Percentiles rank a stretch among this genome's conserved stretches.
Evolutionary conservation across 2,797 vertebrate species (phyloP).

Genomic region (Gorsachius magnificus): DNA sequence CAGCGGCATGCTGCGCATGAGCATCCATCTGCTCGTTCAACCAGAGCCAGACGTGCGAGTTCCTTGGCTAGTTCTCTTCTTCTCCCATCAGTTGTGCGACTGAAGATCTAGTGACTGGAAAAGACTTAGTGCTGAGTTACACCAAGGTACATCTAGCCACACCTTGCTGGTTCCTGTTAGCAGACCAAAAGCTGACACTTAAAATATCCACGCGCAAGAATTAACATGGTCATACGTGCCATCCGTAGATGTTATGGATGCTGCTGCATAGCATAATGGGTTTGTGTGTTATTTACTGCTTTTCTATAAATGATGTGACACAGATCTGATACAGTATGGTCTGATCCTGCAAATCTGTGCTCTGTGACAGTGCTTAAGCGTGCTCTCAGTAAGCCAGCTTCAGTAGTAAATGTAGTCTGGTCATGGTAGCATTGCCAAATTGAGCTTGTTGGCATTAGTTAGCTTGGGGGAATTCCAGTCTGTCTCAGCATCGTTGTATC

Average conservation of each 20-base stretch:
- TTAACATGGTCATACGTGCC: neutral
- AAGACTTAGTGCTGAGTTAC: neutral
- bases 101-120: neutral
- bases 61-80: neutral
- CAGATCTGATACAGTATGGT: neutral
- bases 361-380: accelerated
- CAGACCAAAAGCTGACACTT: neutral
- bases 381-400: neutral
- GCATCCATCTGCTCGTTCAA: neutral
- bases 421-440: neutral
- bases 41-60: neutral
- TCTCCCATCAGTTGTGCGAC: neutral
- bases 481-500: neutral
- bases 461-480: neutral
- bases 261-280: neutral
- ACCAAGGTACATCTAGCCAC: neutral
- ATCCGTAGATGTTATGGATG: too few species aligned
- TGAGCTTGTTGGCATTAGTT: neutral
- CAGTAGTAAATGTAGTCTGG: neutral
- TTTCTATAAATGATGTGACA: neutral
- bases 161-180: neutral
- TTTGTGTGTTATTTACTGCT: neutral
- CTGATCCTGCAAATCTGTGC: neutral
- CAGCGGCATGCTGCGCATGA: accelerated
- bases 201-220: accelerated